Evolutionary conservation across 1,140 invertebrate species (phyloP), one percentile per base, ranked within the genome.

Genomic region (Paraescarpia echinospica): DNA sequence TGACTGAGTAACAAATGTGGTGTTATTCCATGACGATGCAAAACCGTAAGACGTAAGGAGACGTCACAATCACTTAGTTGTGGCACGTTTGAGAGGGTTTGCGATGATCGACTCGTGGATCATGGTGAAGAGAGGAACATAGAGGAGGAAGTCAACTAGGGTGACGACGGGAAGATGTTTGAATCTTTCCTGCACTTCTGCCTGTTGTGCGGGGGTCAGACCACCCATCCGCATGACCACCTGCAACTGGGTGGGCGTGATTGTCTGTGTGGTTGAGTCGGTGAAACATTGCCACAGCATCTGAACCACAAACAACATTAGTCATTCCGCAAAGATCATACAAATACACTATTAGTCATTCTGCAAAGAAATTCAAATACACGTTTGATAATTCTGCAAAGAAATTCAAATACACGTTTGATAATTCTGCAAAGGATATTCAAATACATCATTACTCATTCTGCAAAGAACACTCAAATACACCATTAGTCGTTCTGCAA

Each of bases 261-360:
- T 95, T 31, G 92, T 94, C 92, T 95, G 95, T n/a, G 95, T 94
- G 22, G 94, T 94, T 33, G 93, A 89, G 90, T 95, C 95, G 89
- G 95, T 95, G 94, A 94, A 95, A 90, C 95, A 94, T 92, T 96
- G 95, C 95, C 95, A 96, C 91, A 96, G 93, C 89, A 94, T 95
- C 95, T 96, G 94, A 91, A 18, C 12, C 59, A 27, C 59, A 77
- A 77, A 27, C 9, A 77, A 77, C 59, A 27, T 12, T 77, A 77
- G 12, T 27, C 9, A 77, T 77, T 77, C 18, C 22, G 27, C 22
- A 27, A 77, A 77, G 18, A 27, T 27, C 59, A 77, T 12, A 2
- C 59, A 77, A 77, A 77, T 77, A 77, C 22, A 77, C 9, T 27
- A 22, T 12, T 77, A 22, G 9, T 77, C 59, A 77, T 77, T 77